These are phyloP conservation scores for Procambarus clarkii DNA, from an alignment of 1,140 invertebrate genomes.

Conservation along the genomic window DNA sequence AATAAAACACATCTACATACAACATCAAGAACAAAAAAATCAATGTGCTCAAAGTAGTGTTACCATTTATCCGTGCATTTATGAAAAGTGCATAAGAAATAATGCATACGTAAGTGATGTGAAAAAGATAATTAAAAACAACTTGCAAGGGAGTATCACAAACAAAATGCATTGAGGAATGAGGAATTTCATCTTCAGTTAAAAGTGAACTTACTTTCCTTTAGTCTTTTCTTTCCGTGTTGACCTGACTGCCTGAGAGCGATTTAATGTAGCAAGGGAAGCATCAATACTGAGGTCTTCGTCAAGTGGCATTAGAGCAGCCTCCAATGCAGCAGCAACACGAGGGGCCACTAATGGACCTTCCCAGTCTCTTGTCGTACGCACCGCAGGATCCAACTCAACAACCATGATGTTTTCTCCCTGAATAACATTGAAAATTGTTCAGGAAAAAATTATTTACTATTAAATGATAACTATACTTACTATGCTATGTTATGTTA, in stretches of 20 bases:
- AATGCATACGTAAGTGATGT: background rate
- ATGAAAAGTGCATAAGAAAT: background rate
- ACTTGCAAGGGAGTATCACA: background rate
- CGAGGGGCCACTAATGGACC: slow-evolving; percentile 83
- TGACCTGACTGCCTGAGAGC: slow-evolving; percentile 46
- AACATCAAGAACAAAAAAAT: background rate
- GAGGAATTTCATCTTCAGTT: background rate
- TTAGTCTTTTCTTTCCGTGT: slow-evolving; percentile 54
- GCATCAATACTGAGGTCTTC: slow-evolving; percentile 66
- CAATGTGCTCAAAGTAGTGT: background rate
- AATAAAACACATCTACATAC: background rate
- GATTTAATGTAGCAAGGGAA: slow-evolving; percentile 49
- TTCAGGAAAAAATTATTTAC: no score
- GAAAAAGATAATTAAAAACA: background rate
- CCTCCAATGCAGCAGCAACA: slow-evolving; percentile 84
- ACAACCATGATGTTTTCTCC: slow-evolving; percentile 90
- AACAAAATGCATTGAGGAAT: background rate
- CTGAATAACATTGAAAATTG: slow-evolving; percentile 57
- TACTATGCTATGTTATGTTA: no score
- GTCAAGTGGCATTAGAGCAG: slow-evolving; percentile 77
- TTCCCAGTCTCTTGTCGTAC: slow-evolving; percentile 88
- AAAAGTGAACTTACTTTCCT: slow-evolving; percentile 51
- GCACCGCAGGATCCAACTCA: slow-evolving; percentile 86
- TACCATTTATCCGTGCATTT: slow-evolving; percentile 9
- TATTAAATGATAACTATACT: no score